A percentile compares a stretch with the other conserved stretches of the same genome.
Conservation (phyloP, 2,113 vertebrate genomes). For the Pedionomus torquatus region DNA sequence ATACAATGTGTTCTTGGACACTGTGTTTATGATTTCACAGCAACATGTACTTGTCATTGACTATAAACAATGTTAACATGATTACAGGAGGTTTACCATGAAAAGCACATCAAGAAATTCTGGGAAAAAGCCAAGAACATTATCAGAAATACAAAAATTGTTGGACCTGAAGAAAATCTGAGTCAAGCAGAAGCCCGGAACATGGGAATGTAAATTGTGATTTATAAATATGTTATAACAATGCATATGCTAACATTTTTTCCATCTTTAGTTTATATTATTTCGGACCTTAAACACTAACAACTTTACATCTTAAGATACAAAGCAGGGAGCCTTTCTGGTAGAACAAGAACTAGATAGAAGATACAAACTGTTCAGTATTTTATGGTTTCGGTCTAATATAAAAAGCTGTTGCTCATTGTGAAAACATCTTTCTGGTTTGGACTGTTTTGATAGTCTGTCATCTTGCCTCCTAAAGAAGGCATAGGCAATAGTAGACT, state of each 20-base stretch:
- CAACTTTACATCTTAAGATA: background rate
- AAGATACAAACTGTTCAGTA: background rate
- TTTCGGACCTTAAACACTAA: background rate
- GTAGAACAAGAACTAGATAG: background rate
- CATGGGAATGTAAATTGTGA: constrained; percentile 92
- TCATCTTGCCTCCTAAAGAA: background rate
- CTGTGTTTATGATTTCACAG: background rate
- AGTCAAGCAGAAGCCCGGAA: constrained; percentile 96
- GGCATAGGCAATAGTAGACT: background rate
- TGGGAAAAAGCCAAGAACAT: constrained; percentile 88
- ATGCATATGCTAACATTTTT: background rate
- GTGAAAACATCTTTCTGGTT: background rate
- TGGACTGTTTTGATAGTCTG: background rate
- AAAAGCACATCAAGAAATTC: constrained; percentile 94
- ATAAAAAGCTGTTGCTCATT: background rate
- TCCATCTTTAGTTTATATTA: background rate
- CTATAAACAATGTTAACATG: constrained; percentile 32
- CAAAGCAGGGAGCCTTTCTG: background rate
- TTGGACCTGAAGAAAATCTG: constrained; percentile 94
- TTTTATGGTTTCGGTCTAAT: background rate
- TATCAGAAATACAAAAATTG: constrained; percentile 89
- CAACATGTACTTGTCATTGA: constrained; percentile 1
- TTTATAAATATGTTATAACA: background rate
- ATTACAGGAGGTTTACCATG: constrained; percentile 95
- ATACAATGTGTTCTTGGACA: constrained; percentile 34